Conservation (phyloP, 2,113 vertebrate genomes). For the Notiomystis cincta region DNA sequence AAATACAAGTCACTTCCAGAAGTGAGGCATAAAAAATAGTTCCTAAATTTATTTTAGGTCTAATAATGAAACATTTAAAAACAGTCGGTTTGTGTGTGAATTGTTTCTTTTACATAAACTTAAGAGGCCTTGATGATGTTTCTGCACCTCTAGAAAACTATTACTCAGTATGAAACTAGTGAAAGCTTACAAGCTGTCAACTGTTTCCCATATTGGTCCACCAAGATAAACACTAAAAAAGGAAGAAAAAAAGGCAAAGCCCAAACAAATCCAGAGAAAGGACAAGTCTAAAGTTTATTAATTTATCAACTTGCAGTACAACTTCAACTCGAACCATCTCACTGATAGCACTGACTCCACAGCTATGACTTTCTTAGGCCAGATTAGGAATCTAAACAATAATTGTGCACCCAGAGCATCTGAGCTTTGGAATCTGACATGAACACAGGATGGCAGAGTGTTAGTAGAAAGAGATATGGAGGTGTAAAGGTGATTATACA, state of each 20-base stretch:
- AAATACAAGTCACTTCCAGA: background rate
- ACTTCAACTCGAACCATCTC: background rate
- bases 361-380: background rate
- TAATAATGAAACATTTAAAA: background rate
- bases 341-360: background rate
- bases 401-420: background rate
- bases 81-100: rapidly evolving
- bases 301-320: background rate
- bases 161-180: conserved; percentile 29
- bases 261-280: background rate
- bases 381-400: background rate
- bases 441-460: background rate
- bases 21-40: background rate
- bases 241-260: background rate
- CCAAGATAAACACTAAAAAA: background rate
- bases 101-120: background rate
- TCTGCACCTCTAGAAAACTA: background rate
- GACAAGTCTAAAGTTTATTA: background rate
- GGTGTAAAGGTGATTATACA: background rate
- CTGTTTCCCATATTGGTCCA: background rate
- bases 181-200: background rate
- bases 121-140: background rate
- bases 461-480: background rate
- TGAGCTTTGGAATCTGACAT: background rate
- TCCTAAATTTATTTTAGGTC: background rate